A percentile compares a stretch with the other conserved stretches of the same genome.
Evolutionary conservation across 2,888 invertebrate species (phyloP).

Genomic region (Patella ulyssiponensis): DNA sequence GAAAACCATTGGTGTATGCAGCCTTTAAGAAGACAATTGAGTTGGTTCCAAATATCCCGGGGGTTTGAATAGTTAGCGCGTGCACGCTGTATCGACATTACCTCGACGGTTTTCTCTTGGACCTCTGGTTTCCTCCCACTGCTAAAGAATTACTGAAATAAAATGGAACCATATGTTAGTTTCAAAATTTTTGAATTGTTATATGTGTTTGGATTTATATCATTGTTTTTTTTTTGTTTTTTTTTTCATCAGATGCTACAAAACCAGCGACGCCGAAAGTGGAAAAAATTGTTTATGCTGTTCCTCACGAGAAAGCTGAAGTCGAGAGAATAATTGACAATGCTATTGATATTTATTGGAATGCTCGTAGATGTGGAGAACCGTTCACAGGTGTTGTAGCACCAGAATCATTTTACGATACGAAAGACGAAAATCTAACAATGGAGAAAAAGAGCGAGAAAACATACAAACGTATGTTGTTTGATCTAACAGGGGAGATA

Average conservation of each 20-base stretch:
- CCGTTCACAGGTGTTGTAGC: slow-evolving; percentile 52
- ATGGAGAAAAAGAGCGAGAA: slow-evolving; percentile 56
- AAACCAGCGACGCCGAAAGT: neutral
- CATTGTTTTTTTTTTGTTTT: neutral
- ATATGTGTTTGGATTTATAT: no score
- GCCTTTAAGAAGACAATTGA: no score
- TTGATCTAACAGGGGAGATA: slow-evolving; percentile 70
- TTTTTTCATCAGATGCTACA: slow-evolving; percentile 13
- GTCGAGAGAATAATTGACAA: slow-evolving; percentile 52
- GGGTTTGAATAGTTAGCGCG: no score
- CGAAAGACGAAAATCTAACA: slow-evolving; percentile 44
- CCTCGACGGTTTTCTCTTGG: no score
- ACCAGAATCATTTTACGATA: slow-evolving; percentile 50
- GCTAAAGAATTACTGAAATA: no score
- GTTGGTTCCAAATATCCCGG: no score
- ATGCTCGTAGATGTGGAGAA: slow-evolving; percentile 58
- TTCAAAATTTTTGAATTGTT: no score
- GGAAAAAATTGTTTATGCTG: slow-evolving; percentile 56
- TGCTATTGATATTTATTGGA: slow-evolving; percentile 67
- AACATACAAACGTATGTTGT: slow-evolving; percentile 67
- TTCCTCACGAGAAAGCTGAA: slow-evolving; percentile 64
- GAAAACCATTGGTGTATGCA: no score
- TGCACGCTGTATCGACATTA: no score
- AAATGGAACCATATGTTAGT: no score
- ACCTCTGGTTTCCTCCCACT: no score